phyloP scores from a whole-genome alignment of 92 coral and sea anemone species.

The Epizoanthus stellaris region DNA sequence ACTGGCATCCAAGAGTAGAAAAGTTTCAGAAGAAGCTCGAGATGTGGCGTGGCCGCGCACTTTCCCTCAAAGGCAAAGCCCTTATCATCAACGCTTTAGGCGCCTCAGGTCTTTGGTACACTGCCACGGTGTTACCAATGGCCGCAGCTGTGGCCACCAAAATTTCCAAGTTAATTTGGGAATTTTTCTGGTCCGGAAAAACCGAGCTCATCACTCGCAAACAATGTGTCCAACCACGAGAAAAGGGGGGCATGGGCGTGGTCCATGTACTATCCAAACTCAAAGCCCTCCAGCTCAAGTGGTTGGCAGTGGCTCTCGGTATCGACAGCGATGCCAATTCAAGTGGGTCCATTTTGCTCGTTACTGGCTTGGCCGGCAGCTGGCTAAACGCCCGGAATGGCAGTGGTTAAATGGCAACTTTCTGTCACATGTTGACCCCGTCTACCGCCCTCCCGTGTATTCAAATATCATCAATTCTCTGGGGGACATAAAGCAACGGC shows the following conservation, averaged over 20 bases:
- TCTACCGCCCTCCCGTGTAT: too few species aligned
- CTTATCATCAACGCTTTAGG: slow-evolving; percentile 44
- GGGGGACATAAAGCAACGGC: too few species aligned
- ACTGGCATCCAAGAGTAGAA: slow-evolving; percentile 31
- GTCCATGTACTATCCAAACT: slow-evolving; percentile 10
- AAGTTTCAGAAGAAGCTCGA: slow-evolving; percentile 41
- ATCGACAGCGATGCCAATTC: background rate
- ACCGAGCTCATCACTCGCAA: slow-evolving; percentile 29
- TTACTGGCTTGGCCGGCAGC: slow-evolving; percentile 28
- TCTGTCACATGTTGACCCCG: too few species aligned
- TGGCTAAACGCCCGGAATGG: slow-evolving; percentile 12
- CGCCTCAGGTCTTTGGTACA: slow-evolving; percentile 49
- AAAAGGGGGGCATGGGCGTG: slow-evolving; percentile 31
- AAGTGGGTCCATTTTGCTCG: slow-evolving; percentile 41
- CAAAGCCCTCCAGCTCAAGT: background rate
- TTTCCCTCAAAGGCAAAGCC: slow-evolving; percentile 47
- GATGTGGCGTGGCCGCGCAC: slow-evolving; percentile 29
- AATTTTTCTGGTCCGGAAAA: slow-evolving; percentile 34
- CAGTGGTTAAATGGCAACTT: background rate
- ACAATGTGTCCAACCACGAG: slow-evolving; percentile 18
- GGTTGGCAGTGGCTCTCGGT: background rate
- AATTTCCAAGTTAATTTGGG: slow-evolving; percentile 15
- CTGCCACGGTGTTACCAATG: slow-evolving; percentile 35
- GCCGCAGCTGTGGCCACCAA: slow-evolving; percentile 33
- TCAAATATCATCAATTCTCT: too few species aligned